Evolutionary conservation across 2,888 invertebrate species (phyloP), one percentile per base, ranked within the genome.

Genomic region (Thysanoteuthis rhombus): DNA sequence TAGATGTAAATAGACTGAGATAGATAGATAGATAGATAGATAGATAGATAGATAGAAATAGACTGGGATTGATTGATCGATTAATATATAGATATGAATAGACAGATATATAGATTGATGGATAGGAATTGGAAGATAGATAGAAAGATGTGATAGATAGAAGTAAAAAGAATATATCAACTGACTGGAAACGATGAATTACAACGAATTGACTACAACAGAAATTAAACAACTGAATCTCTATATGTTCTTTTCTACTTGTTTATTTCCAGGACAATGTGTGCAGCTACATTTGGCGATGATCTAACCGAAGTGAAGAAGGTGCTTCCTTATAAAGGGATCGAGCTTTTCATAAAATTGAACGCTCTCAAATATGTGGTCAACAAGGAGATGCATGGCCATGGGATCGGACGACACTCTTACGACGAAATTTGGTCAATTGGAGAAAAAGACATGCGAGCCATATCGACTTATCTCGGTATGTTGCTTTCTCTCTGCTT

Each of bases 341-440:
- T 96, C 19, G 95, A 95, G 93, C 95, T 96, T 38, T 96, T 95
- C 95, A 42, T 95, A 40, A 95, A 95, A 42, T 94, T 95, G 93
- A 94, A 94, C 38, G 93, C 96, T 16, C 94, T 96, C 40, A 94
- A 95, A 19, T 93, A 95, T 89, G 94, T 95, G 16, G 94, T 96
- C 90, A 94, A 94, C 45, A 94, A 95, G 93, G 95, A 96, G 94
- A 95, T 96, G 91, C 96, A 96, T 96, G 96, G 96, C 28, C 97
- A 97, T 93, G 97, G 97, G 36, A 97, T 97, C 40, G 97, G 97
- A 12, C 95, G 97, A 12, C 97, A 97, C 94, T 95, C 96, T 4
- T 95, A 94, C 45, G 95, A 95, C 25, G 97, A 97, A 94, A 96
- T 97, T 32, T 95, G 96, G 95, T 94, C 94, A 19, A 96, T 97